These are phyloP conservation scores for Drosophila austrosaltans DNA, from an alignment of 2,888 invertebrate genomes.

Conservation along the genomic window DNA sequence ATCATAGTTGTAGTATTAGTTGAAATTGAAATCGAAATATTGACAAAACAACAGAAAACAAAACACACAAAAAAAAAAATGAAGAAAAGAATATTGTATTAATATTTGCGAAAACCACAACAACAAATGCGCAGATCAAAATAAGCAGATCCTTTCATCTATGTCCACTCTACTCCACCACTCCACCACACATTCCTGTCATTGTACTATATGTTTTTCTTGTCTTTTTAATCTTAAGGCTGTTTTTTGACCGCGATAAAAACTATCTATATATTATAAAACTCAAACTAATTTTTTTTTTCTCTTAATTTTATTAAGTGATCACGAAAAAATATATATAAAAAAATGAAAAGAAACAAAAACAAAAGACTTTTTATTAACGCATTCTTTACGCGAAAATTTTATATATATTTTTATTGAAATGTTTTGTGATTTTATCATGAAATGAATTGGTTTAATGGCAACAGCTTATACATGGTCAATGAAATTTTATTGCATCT, in stretches of 20 bases:
- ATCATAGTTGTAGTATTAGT: slow-evolving; percentile 75
- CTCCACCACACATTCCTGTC: slow-evolving; percentile 61
- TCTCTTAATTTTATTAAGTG: slow-evolving; percentile 25
- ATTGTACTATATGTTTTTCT: slow-evolving; percentile 67
- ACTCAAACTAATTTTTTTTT: slow-evolving; percentile 27
- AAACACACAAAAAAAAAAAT: too few relatives aligned
- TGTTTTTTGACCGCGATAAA: slow-evolving; percentile 84
- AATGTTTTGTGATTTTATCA: too few relatives aligned
- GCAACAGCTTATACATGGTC: too few relatives aligned
- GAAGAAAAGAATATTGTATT: too few relatives aligned
- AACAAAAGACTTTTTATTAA: slow-evolving; percentile 39
- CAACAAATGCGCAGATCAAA: too few relatives aligned
- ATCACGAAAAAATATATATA: slow-evolving; percentile 31
- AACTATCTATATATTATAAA: slow-evolving; percentile 57
- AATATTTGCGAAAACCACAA: too few relatives aligned
- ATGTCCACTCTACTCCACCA: slow-evolving; percentile 40
- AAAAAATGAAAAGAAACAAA: slow-evolving; percentile 22
- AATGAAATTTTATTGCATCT: too few relatives aligned
- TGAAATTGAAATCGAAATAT: slow-evolving; percentile 66
- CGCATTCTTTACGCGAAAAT: not conserved
- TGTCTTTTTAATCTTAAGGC: slow-evolving; percentile 82
- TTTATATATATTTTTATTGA: too few relatives aligned
- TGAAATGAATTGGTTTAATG: too few relatives aligned
- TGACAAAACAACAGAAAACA: slow-evolving; percentile 52
- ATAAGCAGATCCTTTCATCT: too few relatives aligned